Conservation (phyloP, 2,797 vertebrate genomes). For the Corythornis leucogaster region DNA sequence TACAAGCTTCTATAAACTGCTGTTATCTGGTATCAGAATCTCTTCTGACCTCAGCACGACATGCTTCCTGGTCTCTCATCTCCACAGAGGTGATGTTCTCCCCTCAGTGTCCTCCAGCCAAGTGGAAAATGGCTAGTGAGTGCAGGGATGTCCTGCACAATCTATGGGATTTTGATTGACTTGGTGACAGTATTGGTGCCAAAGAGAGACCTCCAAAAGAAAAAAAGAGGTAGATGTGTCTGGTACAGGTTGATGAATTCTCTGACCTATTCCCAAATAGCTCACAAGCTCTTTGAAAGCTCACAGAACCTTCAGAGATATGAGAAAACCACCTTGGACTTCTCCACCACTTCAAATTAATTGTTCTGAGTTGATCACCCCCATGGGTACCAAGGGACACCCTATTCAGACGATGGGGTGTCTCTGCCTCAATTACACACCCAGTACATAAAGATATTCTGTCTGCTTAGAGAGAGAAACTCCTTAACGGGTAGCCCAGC, state of each 20-base stretch:
- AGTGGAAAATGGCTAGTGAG: neutral
- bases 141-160: neutral
- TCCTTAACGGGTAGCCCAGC: constrained; percentile 24
- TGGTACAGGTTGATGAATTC: neutral
- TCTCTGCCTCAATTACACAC: neutral
- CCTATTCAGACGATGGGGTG: neutral
- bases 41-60: neutral
- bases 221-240: neutral
- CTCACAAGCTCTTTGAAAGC: neutral
- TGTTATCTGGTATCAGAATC: neutral
- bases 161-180: neutral
- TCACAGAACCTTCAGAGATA: neutral
- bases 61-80: neutral
- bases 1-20: neutral
- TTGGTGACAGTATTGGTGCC: accelerated
- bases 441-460: neutral
- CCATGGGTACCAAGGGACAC: neutral
- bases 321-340: neutral
- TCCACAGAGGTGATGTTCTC: neutral
- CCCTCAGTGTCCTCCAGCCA: neutral
- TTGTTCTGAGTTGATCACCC: neutral
- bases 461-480: neutral
- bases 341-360: neutral
- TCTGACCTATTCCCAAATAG: neutral
- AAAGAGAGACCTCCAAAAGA: neutral